Evolutionary conservation across 2,113 vertebrate genomes (phyloP), one percentile per base, ranked within the genome.

Genomic region (Lepisosteus osseus): DNA sequence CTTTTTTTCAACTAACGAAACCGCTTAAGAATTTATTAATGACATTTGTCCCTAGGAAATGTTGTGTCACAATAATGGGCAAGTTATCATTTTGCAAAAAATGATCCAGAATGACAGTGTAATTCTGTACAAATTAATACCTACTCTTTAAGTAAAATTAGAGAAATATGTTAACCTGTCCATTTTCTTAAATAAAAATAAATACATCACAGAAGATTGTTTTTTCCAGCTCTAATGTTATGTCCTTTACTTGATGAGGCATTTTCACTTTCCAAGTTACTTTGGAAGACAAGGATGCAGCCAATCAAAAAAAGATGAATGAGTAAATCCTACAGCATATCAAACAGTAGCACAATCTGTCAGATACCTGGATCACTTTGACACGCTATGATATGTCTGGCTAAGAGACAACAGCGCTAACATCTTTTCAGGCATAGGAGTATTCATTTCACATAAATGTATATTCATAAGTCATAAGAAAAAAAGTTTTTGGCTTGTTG

Each of bases 331-430:
- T 54, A 45, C 54, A 43, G 17, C 12, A n/a, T 43, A 55, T 69
- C 47, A 70, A 75, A 65, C 54, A 59, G 29, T 68, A 70, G 62
- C 40, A 42, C 62, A 45, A 69, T 47, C 72, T 62, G 55, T 70
- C 73, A 75, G 51, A 15, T 64, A 68, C 69, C 69, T 56, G 56
- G 63, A 74, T 51, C 40, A 15, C 51, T 63, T 51, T 61, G 56
- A 67, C 55, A 41, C 55, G 41, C 72, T 63, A 40, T 14, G 42
- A 69, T 62, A 63, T 66, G 72, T 74, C 61, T 40, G 15, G 9
- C 5, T 6, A 51, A 51, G 9, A 51, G 47, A 51, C 5, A 51
- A 51, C 5, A 51, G 5, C 5, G 5, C 47, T 9, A 51, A 51
- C 47, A 51, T 9, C 29, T 29, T 29, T 29, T 29, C 29, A 29